A percentile compares a stretch with the other conserved stretches of the same genome.
phyloP scores from a whole-genome alignment of 2,888 invertebrate genomes.

The Aspidapion aeneum region DNA sequence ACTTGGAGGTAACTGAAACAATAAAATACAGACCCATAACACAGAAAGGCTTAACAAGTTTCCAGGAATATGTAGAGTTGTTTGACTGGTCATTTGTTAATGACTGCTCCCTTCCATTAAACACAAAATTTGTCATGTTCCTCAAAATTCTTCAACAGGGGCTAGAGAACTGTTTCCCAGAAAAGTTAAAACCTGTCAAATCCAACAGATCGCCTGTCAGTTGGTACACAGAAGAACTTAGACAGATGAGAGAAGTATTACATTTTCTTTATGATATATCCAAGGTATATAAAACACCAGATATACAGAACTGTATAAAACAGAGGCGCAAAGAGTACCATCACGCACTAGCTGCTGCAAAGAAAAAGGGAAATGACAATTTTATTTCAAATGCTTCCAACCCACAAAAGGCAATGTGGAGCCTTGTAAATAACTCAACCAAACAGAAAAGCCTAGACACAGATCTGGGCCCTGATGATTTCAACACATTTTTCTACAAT shows the following conservation, averaged over 20 bases:
- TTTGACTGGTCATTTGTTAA: neutral
- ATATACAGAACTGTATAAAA: too few species aligned
- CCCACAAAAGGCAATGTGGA: neutral
- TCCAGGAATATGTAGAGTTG: neutral
- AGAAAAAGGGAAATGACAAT: too few species aligned
- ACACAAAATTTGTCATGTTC: neutral
- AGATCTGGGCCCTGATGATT: neutral
- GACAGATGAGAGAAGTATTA: too few species aligned
- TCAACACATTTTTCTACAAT: slow-evolving; percentile 3
- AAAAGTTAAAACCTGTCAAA: neutral
- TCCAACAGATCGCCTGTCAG: neutral
- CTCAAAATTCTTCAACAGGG: neutral
- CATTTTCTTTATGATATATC: too few species aligned
- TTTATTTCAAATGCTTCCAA: neutral
- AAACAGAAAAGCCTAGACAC: neutral
- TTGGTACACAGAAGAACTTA: neutral
- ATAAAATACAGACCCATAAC: neutral
- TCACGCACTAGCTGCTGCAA: too few species aligned
- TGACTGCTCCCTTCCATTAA: neutral
- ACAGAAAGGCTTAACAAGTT: neutral
- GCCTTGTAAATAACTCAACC: neutral
- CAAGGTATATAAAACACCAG: too few species aligned
- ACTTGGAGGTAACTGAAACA: too few species aligned
- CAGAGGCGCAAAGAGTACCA: too few species aligned
- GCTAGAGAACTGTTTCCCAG: neutral